These are phyloP conservation scores for Eupeodes luniger DNA, from an alignment of 2,888 invertebrate species.

Conservation along the genomic window DNA sequence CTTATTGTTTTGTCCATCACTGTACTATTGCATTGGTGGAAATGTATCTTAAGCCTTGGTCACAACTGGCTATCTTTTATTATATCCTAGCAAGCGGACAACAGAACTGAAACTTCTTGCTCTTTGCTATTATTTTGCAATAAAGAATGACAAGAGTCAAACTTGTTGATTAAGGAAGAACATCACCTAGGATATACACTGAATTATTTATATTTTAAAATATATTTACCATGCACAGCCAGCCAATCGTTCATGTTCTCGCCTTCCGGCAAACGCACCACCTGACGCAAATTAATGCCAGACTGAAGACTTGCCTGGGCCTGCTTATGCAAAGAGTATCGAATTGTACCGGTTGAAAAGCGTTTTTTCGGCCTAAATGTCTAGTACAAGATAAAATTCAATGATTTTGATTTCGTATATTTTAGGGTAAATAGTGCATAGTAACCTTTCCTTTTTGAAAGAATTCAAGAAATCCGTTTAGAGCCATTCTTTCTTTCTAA, in stretches of 20 bases:
- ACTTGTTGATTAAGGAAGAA: background rate
- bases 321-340: constrained; percentile 93
- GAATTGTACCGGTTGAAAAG: constrained; percentile 93
- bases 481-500: constrained; percentile 85
- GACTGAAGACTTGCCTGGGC: constrained; percentile 95
- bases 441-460: constrained; percentile 88
- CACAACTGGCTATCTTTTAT: too few relatives aligned
- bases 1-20: too few relatives aligned
- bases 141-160: background rate
- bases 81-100: too few relatives aligned
- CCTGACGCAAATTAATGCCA: constrained; percentile 92
- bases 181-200: background rate
- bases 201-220: constrained; percentile 80
- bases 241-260: constrained; percentile 96
- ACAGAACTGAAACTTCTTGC: too few relatives aligned
- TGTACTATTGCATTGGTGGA: too few relatives aligned
- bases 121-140: too few relatives aligned
- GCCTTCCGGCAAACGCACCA: constrained; percentile 92
- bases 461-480: constrained; percentile 90
- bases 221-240: constrained; percentile 93
- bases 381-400: constrained; percentile 83
- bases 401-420: background rate
- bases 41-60: too few relatives aligned
- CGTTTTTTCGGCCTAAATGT: constrained; percentile 95
- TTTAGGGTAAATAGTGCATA: background rate